These are phyloP conservation scores for Homalodisca vitripennis DNA, from an alignment of 1,140 invertebrate species.

Conservation along the genomic window DNA sequence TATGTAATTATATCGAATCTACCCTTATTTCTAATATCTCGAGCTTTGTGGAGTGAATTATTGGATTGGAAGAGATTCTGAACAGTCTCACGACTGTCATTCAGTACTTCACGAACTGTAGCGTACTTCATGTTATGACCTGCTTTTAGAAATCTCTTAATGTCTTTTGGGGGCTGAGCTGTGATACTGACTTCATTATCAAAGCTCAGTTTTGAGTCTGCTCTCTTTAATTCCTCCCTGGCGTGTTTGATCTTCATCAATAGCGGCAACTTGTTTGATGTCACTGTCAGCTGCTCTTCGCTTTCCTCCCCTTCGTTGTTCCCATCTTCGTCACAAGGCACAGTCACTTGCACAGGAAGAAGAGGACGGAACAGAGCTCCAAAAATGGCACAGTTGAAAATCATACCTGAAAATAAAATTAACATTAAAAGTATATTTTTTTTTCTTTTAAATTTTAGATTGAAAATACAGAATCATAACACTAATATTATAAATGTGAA, in stretches of 20 bases:
- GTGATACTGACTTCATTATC: conserved; percentile 39
- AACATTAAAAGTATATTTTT: no score
- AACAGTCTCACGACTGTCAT: conserved; percentile 60
- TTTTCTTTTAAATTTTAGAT: no score
- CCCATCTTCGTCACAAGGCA: conserved; percentile 53
- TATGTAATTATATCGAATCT: conserved; percentile 24
- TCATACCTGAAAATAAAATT: conserved; percentile 58
- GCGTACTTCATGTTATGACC: conserved; percentile 73
- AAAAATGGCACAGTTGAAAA: conserved; percentile 73
- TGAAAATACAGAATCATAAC: no score
- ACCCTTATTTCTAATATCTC: conserved; percentile 17
- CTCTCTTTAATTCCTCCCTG: conserved; percentile 45
- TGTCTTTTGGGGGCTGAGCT: conserved; percentile 32
- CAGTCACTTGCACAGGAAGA: conserved; percentile 60
- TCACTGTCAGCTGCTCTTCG: neutral
- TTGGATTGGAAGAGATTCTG: conserved; percentile 3
- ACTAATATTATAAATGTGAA: no score
- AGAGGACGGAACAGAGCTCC: conserved; percentile 79
- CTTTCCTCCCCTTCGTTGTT: conserved; percentile 46
- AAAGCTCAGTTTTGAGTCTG: conserved; percentile 43
- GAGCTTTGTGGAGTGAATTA: neutral
- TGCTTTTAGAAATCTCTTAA: conserved; percentile 52
- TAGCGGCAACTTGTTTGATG: conserved; percentile 45
- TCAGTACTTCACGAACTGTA: conserved; percentile 68
- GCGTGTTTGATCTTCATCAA: conserved; percentile 51